Evolutionary conservation across 1,140 invertebrate genomes (phyloP).

Genomic region (Hyles euphorbiae): DNA sequence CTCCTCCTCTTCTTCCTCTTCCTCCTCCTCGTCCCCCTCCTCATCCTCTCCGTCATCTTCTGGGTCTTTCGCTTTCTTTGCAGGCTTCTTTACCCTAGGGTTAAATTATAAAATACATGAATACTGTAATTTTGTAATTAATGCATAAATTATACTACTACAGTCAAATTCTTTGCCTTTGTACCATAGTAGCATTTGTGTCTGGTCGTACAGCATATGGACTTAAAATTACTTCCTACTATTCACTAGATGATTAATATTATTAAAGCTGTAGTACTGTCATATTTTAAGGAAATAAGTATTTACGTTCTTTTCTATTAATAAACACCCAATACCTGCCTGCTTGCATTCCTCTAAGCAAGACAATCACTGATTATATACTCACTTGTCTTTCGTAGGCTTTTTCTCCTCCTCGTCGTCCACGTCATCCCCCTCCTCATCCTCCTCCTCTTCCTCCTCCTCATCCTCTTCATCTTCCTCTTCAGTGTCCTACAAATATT

Average conservation of each 20-base stretch:
- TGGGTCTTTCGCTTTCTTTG: slow-evolving; percentile 52
- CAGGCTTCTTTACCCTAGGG: slow-evolving; percentile 55
- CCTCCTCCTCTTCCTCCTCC: slow-evolving; percentile 65
- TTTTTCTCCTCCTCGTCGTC: slow-evolving; percentile 57
- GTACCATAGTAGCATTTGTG: too few relatives aligned
- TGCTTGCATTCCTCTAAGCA: neutral
- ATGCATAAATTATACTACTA: too few relatives aligned
- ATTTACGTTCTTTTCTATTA: too few relatives aligned
- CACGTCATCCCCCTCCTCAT: slow-evolving; percentile 52
- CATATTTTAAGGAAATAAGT: too few relatives aligned
- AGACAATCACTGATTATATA: neutral
- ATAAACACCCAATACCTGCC: too few relatives aligned
- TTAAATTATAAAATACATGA: slow-evolving; percentile 1
- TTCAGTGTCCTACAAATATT: slow-evolving; percentile 46
- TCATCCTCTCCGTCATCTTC: slow-evolving; percentile 67
- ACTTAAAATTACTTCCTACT: too few relatives aligned
- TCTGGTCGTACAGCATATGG: too few relatives aligned
- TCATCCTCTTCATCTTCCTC: slow-evolving; percentile 69
- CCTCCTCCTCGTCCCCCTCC: slow-evolving; percentile 63
- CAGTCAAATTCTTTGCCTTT: too few relatives aligned
- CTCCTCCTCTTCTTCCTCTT: slow-evolving; percentile 68
- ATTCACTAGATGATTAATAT: too few relatives aligned
- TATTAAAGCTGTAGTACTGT: too few relatives aligned
- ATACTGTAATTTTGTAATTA: too few relatives aligned
- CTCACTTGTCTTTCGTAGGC: slow-evolving; percentile 57